Percentiles rank a stretch among this genome's conserved stretches.
Conservation (phyloP, 1,140 invertebrate genomes). For the Acyrthosiphon pisum region DNA sequence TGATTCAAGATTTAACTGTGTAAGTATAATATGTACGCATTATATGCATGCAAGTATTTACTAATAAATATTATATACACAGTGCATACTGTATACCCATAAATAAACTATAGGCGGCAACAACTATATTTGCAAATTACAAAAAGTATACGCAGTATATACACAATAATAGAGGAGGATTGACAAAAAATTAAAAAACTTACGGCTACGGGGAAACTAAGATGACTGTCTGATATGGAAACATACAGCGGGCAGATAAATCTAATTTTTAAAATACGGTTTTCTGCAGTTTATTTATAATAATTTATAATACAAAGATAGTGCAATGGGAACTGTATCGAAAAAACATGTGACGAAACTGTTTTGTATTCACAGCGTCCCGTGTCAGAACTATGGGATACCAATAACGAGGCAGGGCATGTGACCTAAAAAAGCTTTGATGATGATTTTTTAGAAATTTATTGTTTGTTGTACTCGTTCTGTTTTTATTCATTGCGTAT, state of each 20-base stretch:
- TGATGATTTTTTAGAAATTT: slow-evolving; percentile 24
- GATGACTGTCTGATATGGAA: background rate
- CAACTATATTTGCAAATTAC: background rate
- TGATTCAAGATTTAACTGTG: no score
- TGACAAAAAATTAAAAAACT: background rate
- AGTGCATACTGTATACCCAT: no score
- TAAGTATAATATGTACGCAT: no score
- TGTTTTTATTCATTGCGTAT: background rate
- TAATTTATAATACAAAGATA: background rate
- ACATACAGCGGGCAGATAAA: background rate
- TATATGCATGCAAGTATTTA: no score
- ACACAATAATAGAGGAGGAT: no score
- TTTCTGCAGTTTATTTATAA: background rate
- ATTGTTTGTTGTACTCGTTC: background rate
- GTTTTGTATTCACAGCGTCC: slow-evolving; percentile 15
- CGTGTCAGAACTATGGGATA: background rate
- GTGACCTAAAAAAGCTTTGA: background rate
- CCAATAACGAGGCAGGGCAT: background rate
- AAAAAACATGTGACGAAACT: background rate
- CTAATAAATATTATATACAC: no score
- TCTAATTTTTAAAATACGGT: slow-evolving; percentile 11
- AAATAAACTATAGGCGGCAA: no score
- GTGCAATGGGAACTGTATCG: background rate
- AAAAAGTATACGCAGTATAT: background rate
- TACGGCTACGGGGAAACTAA: background rate